A percentile compares a stretch with the other conserved stretches of the same genome.
These are phyloP conservation scores for Brachionus calyciflorus DNA, from an alignment of 1,140 invertebrate genomes.

Conservation along the genomic window DNA sequence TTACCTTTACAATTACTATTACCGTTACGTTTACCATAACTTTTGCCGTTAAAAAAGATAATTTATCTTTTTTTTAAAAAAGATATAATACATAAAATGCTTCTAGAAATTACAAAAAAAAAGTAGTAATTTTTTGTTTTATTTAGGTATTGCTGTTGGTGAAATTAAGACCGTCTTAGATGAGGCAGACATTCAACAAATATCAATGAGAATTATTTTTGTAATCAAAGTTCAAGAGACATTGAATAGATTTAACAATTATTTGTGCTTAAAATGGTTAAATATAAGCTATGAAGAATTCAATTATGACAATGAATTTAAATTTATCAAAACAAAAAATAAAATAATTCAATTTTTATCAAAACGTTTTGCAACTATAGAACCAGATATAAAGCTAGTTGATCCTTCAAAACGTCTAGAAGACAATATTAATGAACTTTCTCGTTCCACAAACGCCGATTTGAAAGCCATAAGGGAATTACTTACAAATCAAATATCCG, in stretches of 20 bases:
- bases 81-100: too few relatives aligned
- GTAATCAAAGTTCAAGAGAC: conserved; percentile 42
- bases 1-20: too few relatives aligned
- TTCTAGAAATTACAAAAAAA: too few relatives aligned
- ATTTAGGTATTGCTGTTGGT: conserved; percentile 40
- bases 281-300: conserved; percentile 15
- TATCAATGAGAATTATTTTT: conserved; percentile 46
- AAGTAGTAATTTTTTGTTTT: neutral
- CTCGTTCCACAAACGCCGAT: conserved; percentile 15
- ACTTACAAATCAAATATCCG: conserved; percentile 12
- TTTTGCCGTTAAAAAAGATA: too few relatives aligned
- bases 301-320: conserved; percentile 27
- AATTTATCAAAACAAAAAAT: conserved; percentile 26
- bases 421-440: conserved; percentile 32
- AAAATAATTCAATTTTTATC: conserved; percentile 7
- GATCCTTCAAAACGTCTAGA: conserved; percentile 40
- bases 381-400: conserved; percentile 20
- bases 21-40: too few relatives aligned
- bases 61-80: too few relatives aligned
- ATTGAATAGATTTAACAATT: conserved; percentile 19
- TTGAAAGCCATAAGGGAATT: conserved; percentile 32
- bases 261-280: conserved; percentile 28
- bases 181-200: conserved; percentile 43
- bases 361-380: conserved; percentile 11
- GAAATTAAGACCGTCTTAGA: conserved; percentile 44